Conservation (phyloP, 2,888 invertebrate genomes). For the Drosophila recens region DNA sequence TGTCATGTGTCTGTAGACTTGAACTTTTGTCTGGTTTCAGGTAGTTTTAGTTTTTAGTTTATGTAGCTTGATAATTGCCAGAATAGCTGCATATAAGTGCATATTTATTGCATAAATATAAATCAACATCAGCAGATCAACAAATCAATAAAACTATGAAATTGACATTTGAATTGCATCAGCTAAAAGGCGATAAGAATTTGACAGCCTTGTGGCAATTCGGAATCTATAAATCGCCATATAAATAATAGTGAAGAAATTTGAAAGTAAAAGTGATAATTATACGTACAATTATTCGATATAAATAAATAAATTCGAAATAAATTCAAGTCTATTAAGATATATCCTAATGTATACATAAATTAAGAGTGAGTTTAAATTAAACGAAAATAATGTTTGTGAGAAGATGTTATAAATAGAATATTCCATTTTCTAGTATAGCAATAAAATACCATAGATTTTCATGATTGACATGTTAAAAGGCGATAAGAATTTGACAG, state of each 20-base stretch:
- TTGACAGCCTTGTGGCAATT: slow-evolving; percentile 22
- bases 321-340: neutral
- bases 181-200: slow-evolving; percentile 56
- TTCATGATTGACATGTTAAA: slow-evolving; percentile 23
- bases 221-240: slow-evolving; percentile 24
- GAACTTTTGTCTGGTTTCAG: slow-evolving; percentile 52
- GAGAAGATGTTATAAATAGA: neutral
- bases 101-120: slow-evolving; percentile 21
- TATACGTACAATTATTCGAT: neutral
- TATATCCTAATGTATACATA: neutral
- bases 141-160: slow-evolving; percentile 47
- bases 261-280: slow-evolving; percentile 1
- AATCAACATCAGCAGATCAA: slow-evolving; percentile 23
- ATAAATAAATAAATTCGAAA: neutral
- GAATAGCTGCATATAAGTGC: slow-evolving; percentile 36
- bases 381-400: neutral
- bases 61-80: slow-evolving; percentile 41
- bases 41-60: slow-evolving; percentile 9
- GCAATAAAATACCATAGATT: neutral
- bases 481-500: slow-evolving; percentile 44
- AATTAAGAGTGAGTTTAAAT: neutral
- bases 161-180: slow-evolving; percentile 76
- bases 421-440: neutral
- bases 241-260: neutral
- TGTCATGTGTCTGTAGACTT: slow-evolving; percentile 41